phyloP scores from a whole-genome alignment of 1,140 invertebrate species.

The Halictus rubicundus region DNA sequence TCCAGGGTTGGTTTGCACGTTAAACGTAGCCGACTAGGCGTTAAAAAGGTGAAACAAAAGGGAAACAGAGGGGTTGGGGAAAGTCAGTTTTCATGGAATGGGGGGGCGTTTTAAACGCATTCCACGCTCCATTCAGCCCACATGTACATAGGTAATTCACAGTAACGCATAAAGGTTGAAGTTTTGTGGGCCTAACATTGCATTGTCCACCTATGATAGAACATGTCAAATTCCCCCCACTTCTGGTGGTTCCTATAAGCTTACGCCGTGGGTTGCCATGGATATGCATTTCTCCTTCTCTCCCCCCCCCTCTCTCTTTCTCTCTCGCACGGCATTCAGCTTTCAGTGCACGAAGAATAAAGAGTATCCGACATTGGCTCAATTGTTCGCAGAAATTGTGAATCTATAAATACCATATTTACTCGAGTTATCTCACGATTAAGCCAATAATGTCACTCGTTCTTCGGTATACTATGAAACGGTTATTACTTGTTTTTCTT shows the following conservation, averaged over 20 bases:
- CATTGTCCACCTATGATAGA: neutral
- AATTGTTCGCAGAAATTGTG: neutral
- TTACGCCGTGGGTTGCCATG: conserved; percentile 4
- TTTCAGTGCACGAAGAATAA: neutral
- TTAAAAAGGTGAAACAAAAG: neutral
- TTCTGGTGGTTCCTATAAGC: neutral
- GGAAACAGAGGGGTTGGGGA: neutral
- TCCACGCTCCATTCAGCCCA: neutral
- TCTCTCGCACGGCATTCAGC: neutral
- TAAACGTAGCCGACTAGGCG: too few species aligned
- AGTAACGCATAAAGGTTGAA: neutral
- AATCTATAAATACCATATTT: neutral
- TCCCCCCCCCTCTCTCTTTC: too few species aligned
- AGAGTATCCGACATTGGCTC: neutral
- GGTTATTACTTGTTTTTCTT: neutral
- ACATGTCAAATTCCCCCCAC: neutral
- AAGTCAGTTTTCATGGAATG: neutral
- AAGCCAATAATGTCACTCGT: neutral
- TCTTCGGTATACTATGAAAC: neutral
- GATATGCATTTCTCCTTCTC: neutral
- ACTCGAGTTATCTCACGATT: conserved; percentile 1
- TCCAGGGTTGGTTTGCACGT: too few species aligned
- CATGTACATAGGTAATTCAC: neutral
- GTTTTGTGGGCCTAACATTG: neutral
- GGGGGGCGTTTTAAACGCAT: neutral